phyloP scores from a whole-genome alignment of 2,113 vertebrate genomes.

The Notothenia rossii region DNA sequence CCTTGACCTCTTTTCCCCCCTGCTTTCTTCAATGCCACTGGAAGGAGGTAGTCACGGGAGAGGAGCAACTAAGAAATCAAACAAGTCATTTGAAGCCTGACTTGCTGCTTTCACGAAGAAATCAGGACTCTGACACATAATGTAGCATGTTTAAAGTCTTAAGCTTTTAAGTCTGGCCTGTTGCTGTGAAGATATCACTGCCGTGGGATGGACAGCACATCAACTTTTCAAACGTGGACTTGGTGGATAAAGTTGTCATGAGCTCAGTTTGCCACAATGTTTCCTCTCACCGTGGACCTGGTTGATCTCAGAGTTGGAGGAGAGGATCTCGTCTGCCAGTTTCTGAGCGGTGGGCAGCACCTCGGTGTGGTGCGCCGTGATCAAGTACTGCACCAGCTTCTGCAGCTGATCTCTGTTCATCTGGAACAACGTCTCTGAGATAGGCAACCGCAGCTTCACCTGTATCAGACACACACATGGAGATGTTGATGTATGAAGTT shows the following conservation, averaged over 20 bases:
- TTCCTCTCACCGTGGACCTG: constrained; percentile 94
- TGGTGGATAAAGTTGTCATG: background rate
- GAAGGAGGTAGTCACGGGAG: constrained; percentile 43
- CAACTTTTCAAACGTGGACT: constrained; percentile 25
- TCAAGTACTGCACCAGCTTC: constrained; percentile 99
- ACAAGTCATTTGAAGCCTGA: constrained; percentile 62
- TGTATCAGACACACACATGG: constrained; percentile 36
- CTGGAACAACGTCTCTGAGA: constrained; percentile 99
- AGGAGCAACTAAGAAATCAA: constrained; percentile 57
- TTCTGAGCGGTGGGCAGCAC: constrained; percentile 98
- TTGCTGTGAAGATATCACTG: constrained; percentile 69
- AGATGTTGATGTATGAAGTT: background rate
- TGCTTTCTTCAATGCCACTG: constrained; percentile 38
- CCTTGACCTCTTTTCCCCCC: constrained; percentile 26
- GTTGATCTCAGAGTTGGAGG: constrained; percentile 99
- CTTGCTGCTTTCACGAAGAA: constrained; percentile 42
- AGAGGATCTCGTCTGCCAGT: constrained; percentile 98
- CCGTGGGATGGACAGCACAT: constrained; percentile 38
- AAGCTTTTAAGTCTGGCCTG: constrained; percentile 65
- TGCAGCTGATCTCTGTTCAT: constrained; percentile 99
- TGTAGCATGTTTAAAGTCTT: constrained; percentile 54
- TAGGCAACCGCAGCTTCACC: constrained; percentile 98
- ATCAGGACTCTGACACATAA: constrained; percentile 53
- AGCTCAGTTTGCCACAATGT: background rate
- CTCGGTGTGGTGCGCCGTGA: constrained; percentile 98